Base-by-base conservation (phyloP, 2,888 invertebrate genomes). In the Megastigmus dorsalis region DNA sequence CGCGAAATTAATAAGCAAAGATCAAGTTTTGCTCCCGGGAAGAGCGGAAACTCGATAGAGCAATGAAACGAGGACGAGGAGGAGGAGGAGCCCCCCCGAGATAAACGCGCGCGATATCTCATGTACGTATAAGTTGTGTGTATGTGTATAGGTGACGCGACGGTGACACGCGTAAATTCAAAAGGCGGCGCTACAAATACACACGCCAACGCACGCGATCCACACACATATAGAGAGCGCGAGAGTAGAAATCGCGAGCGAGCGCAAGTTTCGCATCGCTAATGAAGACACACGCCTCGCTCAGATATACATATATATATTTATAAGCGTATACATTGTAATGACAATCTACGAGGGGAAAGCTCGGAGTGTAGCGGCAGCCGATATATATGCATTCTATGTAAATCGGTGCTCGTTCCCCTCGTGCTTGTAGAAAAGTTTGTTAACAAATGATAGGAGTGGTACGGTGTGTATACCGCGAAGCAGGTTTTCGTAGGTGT, bases 261-360 rank as follows among this genome's bases (percentile, higher is more conserved):
- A 59, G 57, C 26, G 38, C 26, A 18, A 26, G 70, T 33, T 43
- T 45, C 28, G 70, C 54, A 70, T 70, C 65, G 65, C 66, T 81
- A 82, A 82, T 81, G 80, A 82, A 82, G 82, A 82, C 78, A 67
- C 77, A 77, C 76, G 69, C 55, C 54, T 23, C 69, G 69, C 59
- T 52, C 66, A n/a, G n/a, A n/a, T n/a, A n/a, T n/a, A n/a, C n/a
- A n/a, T n/a, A n/a, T n/a, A n/a, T n/a, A n/a, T n/a, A n/a, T n/a
- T n/a, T n/a, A n/a, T n/a, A n/a, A n/a, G 66, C 68, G 76, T 69
- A 68, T 52, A 60, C 77, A 77, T 30, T 75, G 77, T 81, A 79
- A 81, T 77, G 43, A 43, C n/a, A 43, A 15, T 43, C 43, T 18
- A 43, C 78, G 77, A 77, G 77, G 77, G n/a, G 80, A 81, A 81